Percentiles rank a stretch among this genome's conserved stretches.
phyloP scores from a whole-genome alignment of 2,113 vertebrate genomes.

The Pagrus major region DNA sequence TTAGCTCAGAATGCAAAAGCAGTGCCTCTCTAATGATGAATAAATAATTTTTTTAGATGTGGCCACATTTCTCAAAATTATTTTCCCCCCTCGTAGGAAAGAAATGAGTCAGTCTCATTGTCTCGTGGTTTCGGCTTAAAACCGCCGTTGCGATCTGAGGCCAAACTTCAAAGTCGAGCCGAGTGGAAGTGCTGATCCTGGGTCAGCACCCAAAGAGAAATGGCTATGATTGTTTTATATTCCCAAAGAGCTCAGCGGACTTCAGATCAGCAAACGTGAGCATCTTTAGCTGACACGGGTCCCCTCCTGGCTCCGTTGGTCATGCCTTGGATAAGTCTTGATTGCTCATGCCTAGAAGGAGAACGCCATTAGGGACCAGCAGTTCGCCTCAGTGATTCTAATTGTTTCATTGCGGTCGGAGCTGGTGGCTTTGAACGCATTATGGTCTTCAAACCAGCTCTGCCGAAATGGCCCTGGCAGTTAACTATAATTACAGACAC shows the following conservation, averaged over 20 bases:
- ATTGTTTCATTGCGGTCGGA: constrained; percentile 78
- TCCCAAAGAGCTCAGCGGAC: background rate
- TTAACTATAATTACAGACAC: constrained; percentile 80
- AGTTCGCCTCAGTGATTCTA: constrained; percentile 72
- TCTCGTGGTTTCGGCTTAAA: constrained; percentile 58
- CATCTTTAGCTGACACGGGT: constrained; percentile 13
- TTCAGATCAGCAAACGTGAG: background rate
- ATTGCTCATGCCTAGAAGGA: constrained; percentile 71
- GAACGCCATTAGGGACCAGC: constrained; percentile 68
- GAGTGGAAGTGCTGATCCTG: constrained; percentile 32
- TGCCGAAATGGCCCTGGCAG: constrained; percentile 70
- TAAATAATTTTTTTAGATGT: constrained; percentile 5
- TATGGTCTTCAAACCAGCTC: constrained; percentile 65
- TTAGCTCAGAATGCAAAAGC: background rate
- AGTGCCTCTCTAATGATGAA: constrained; percentile 21
- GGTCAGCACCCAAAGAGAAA: constrained; percentile 40
- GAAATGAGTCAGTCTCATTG: constrained; percentile 54
- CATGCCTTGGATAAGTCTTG: constrained; percentile 69
- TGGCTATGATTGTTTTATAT: background rate
- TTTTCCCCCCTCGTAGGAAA: constrained; percentile 4
- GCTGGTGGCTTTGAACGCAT: constrained; percentile 73
- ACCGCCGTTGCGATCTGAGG: constrained; percentile 16
- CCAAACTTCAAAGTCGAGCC: constrained; percentile 38
- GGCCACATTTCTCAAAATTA: constrained; percentile 41
- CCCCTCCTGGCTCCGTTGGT: constrained; percentile 50